phyloP scores from a whole-genome alignment of 2,888 invertebrate genomes.

The Stratiomys singularior region DNA sequence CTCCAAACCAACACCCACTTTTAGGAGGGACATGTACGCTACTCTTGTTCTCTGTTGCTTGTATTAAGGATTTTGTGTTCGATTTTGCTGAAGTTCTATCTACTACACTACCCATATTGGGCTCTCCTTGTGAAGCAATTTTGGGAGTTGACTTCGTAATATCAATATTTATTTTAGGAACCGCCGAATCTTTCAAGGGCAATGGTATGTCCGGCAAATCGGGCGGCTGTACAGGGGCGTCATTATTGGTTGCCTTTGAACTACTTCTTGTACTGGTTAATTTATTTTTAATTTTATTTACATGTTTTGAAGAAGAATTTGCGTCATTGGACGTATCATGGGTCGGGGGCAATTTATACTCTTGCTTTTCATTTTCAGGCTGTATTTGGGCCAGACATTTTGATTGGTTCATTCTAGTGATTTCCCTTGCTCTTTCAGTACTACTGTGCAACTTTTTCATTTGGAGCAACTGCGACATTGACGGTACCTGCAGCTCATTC shows the following conservation, averaged over 20 bases:
- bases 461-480: conserved; percentile 72
- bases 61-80: neutral
- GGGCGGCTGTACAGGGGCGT: conserved; percentile 64
- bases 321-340: neutral
- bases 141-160: conserved; percentile 60
- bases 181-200: conserved; percentile 59
- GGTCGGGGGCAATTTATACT: conserved; percentile 54
- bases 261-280: conserved; percentile 51
- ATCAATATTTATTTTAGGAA: conserved; percentile 62
- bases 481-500: conserved; percentile 70
- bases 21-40: neutral
- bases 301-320: conserved; percentile 47
- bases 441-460: conserved; percentile 71
- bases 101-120: neutral
- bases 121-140: conserved; percentile 58
- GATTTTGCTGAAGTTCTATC: neutral
- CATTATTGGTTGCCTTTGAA: conserved; percentile 54
- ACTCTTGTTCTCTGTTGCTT: neutral
- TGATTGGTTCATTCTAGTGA: conserved; percentile 63
- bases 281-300: conserved; percentile 55
- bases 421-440: conserved; percentile 69
- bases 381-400: conserved; percentile 49
- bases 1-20: neutral
- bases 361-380: conserved; percentile 39
- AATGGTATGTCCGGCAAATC: conserved; percentile 68